Evolutionary conservation across 2,797 vertebrate genomes (phyloP).

Genomic region (Hippoglossus hippoglossus): DNA sequence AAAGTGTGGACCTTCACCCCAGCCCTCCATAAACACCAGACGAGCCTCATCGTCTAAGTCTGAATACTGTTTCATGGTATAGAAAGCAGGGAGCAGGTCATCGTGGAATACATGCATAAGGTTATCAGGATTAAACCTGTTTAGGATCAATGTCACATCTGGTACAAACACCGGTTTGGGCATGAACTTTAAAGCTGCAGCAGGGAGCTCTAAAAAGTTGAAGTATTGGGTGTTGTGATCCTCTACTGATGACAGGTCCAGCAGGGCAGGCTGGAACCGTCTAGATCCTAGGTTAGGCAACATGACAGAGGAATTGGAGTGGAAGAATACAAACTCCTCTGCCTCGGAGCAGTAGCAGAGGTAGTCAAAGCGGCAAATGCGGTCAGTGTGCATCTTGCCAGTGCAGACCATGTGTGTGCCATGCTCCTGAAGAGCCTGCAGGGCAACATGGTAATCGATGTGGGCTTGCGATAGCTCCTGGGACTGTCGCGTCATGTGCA

Average conservation of each 20-base stretch:
- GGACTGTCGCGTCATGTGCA: slow-evolving; percentile 87
- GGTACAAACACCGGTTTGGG: slow-evolving; percentile 97
- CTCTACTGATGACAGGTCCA: slow-evolving; percentile 96
- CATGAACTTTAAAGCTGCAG: slow-evolving; percentile 93
- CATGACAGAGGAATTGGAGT: slow-evolving; percentile 94
- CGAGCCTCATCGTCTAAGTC: slow-evolving; percentile 91
- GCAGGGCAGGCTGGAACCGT: slow-evolving; percentile 95
- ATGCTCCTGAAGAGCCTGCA: slow-evolving; percentile 90
- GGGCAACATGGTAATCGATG: slow-evolving; percentile 92
- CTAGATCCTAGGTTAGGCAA: slow-evolving; percentile 94
- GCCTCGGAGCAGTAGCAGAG: slow-evolving; percentile 96
- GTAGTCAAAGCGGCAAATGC: slow-evolving; percentile 95
- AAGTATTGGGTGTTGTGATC: slow-evolving; percentile 99
- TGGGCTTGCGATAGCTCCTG: slow-evolving; percentile 87
- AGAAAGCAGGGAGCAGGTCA: slow-evolving; percentile 94
- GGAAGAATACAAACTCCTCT: slow-evolving; percentile 97
- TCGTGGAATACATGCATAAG: slow-evolving; percentile 99
- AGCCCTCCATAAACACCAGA: slow-evolving; percentile 98
- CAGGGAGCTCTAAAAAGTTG: slow-evolving; percentile 96
- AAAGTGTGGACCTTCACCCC: slow-evolving; percentile 93
- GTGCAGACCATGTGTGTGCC: slow-evolving; percentile 98
- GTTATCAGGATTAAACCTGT: slow-evolving; percentile 98
- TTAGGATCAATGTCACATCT: slow-evolving; percentile 92
- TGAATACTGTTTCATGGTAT: slow-evolving; percentile 95
- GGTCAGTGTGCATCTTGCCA: slow-evolving; percentile 97